Conservation (phyloP, 2,888 invertebrate genomes). For the Pseudolycoriella hygida region DNA sequence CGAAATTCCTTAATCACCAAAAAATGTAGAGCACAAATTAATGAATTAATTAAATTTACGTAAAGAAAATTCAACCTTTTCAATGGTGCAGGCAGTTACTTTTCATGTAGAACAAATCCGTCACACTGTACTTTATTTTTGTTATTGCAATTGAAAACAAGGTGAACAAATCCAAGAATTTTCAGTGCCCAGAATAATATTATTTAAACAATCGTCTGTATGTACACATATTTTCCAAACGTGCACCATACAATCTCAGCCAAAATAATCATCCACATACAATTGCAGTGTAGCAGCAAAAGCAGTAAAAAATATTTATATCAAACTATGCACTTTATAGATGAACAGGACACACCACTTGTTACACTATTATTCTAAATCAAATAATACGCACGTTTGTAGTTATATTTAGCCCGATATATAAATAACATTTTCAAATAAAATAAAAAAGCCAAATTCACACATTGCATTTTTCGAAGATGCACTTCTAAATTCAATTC, state of each 20-base stretch:
- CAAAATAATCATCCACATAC: neutral
- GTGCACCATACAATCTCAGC: too few species aligned
- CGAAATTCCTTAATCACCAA: too few species aligned
- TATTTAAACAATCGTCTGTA: neutral
- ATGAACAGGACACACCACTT: conserved; percentile 1
- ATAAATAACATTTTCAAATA: conserved; percentile 2
- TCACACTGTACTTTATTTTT: neutral
- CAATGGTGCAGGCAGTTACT: too few species aligned
- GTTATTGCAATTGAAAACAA: conserved; percentile 1
- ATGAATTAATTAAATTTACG: too few species aligned
- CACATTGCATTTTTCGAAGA: too few species aligned
- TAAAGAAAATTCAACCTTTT: too few species aligned
- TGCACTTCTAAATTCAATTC: too few species aligned
- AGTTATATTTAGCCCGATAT: conserved; percentile 4
- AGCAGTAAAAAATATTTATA: neutral
- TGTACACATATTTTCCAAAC: too few species aligned
- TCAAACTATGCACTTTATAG: neutral
- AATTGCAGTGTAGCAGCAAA: neutral
- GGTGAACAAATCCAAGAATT: conserved; percentile 1
- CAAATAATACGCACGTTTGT: conserved; percentile 7
- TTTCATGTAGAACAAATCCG: too few species aligned
- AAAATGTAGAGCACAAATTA: too few species aligned
- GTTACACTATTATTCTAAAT: conserved; percentile 8
- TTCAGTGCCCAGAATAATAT: conserved; percentile 1
- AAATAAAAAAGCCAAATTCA: neutral